These are phyloP conservation scores for Rhyacichthys aspro DNA, from an alignment of 2,797 vertebrate species.

Conservation along the genomic window DNA sequence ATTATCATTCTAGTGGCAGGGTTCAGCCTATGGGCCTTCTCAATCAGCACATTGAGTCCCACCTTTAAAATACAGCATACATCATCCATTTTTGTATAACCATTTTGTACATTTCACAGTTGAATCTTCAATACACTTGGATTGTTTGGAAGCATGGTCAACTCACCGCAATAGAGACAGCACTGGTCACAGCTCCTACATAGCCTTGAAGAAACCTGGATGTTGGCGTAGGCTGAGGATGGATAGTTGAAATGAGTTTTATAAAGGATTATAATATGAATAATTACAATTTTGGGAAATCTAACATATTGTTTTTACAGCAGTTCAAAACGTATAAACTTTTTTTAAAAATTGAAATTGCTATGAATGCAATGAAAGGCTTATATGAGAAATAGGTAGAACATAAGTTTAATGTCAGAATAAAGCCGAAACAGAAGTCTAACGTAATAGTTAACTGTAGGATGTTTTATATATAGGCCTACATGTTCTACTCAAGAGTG, in stretches of 20 bases:
- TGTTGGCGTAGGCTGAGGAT: conserved; percentile 87
- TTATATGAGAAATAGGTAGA: too few species aligned
- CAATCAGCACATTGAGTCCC: conserved; percentile 92
- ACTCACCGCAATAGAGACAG: conserved; percentile 96
- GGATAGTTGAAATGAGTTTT: conserved; percentile 8
- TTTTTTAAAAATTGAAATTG: too few species aligned
- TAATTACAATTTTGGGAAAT: too few species aligned
- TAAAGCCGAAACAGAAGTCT: too few species aligned
- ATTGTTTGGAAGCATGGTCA: neutral
- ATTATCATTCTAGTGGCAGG: conserved; percentile 92
- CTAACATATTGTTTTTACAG: too few species aligned
- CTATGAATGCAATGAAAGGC: too few species aligned
- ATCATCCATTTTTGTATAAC: neutral
- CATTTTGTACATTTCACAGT: neutral
- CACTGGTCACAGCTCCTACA: conserved; percentile 92
- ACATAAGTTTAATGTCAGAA: too few species aligned
- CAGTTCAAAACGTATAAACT: too few species aligned
- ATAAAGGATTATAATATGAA: too few species aligned
- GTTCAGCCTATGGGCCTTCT: conserved; percentile 91
- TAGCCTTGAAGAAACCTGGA: conserved; percentile 97
- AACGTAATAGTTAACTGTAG: too few species aligned
- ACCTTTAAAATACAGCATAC: conserved; percentile 81
- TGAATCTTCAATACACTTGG: neutral
- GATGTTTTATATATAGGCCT: too few species aligned
- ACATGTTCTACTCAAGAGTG: too few species aligned